A percentile compares a stretch with the other conserved stretches of the same genome.
phyloP scores from a whole-genome alignment of 2,888 invertebrate species.

The Nysson spinosus region DNA sequence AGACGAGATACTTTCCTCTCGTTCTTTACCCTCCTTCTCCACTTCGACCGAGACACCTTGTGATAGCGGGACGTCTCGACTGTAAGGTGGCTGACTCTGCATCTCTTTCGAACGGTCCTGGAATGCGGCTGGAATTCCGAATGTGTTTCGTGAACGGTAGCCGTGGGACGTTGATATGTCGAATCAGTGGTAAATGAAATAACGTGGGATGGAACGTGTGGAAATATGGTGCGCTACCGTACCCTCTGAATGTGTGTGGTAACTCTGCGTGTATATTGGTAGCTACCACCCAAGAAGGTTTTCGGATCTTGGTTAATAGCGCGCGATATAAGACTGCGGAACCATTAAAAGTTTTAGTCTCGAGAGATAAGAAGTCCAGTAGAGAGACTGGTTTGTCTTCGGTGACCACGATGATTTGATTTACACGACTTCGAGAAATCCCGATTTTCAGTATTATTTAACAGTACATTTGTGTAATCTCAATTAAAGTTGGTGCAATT shows the following conservation, averaged over 20 bases:
- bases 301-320: slow-evolving; percentile 71
- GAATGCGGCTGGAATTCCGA: slow-evolving; percentile 55
- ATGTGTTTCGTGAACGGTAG: slow-evolving; percentile 53
- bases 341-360: slow-evolving; percentile 43
- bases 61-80: too few relatives aligned
- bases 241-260: not conserved
- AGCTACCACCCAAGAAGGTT: slow-evolving; percentile 71
- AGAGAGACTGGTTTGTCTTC: slow-evolving; percentile 41
- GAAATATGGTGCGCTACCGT: slow-evolving; percentile 28
- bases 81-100: too few relatives aligned
- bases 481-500: too few relatives aligned
- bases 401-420: slow-evolving; percentile 30
- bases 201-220: slow-evolving; percentile 38
- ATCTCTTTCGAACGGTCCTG: slow-evolving; percentile 16
- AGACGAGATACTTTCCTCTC: not conserved
- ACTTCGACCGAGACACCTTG: slow-evolving; percentile 5
- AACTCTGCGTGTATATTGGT: slow-evolving; percentile 31
- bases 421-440: slow-evolving; percentile 25
- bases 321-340: slow-evolving; percentile 58
- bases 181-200: slow-evolving; percentile 57
- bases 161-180: slow-evolving; percentile 46
- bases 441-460: too few relatives aligned
- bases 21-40: not conserved
- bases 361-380: slow-evolving; percentile 42
- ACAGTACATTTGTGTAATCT: too few relatives aligned